A percentile compares a stretch with the other conserved stretches of the same genome.
Conservation (phyloP, 2,888 invertebrate genomes). For the Phlogophora meticulosa region DNA sequence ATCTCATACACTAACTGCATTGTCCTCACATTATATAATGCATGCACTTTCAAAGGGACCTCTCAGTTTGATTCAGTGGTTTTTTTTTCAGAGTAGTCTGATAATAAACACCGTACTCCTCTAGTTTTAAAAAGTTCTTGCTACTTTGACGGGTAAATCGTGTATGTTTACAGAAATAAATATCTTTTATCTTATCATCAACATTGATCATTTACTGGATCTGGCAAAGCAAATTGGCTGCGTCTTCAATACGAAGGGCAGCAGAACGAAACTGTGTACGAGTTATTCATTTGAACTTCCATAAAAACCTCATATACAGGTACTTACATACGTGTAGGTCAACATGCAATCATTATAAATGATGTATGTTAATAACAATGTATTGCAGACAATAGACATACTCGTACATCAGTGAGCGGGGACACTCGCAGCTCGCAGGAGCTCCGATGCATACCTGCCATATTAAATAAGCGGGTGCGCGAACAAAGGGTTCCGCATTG, state of each 20-base stretch:
- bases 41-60: too few species aligned
- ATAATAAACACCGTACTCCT: too few species aligned
- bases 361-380: neutral
- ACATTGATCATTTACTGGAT: too few species aligned
- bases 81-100: too few species aligned
- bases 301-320: neutral
- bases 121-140: too few species aligned
- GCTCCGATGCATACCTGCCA: conserved; percentile 49
- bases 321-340: neutral
- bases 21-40: too few species aligned
- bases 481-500: conserved; percentile 66
- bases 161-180: too few species aligned
- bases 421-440: conserved; percentile 17
- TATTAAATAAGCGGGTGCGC: conserved; percentile 62
- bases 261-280: neutral
- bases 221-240: neutral
- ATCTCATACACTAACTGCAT: too few species aligned
- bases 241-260: neutral
- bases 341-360: conserved; percentile 4
- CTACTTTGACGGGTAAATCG: too few species aligned
- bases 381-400: conserved; percentile 23
- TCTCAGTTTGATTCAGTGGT: too few species aligned
- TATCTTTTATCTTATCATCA: too few species aligned
- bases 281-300: neutral
- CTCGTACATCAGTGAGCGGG: neutral